These are phyloP conservation scores for Macrosteles quadrilineatus DNA, from an alignment of 1,140 invertebrate genomes.

Conservation along the genomic window DNA sequence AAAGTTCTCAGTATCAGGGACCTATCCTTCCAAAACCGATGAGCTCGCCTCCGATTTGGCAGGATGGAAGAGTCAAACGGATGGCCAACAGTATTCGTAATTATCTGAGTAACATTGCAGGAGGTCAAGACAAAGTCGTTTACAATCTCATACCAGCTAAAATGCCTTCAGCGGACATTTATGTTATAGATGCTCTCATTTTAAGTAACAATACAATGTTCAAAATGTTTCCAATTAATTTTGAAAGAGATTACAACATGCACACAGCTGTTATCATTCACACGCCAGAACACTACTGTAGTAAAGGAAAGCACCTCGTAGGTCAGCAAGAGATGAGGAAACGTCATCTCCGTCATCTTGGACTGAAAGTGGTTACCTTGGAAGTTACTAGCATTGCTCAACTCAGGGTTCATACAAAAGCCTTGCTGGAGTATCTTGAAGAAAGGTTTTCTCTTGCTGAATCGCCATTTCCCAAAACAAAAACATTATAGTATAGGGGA, in stretches of 20 bases:
- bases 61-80: slow-evolving; percentile 58
- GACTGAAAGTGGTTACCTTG: slow-evolving; percentile 62
- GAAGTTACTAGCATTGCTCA: slow-evolving; percentile 57
- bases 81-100: slow-evolving; percentile 55
- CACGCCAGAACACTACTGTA: slow-evolving; percentile 66
- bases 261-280: slow-evolving; percentile 62
- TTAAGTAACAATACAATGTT: slow-evolving; percentile 46
- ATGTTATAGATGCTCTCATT: slow-evolving; percentile 63
- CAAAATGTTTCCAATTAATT: slow-evolving; percentile 30
- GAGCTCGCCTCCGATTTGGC: slow-evolving; percentile 51
- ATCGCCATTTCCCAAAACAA: neutral
- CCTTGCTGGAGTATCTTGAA: slow-evolving; percentile 52
- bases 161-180: slow-evolving; percentile 59
- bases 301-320: slow-evolving; percentile 55
- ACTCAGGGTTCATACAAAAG: slow-evolving; percentile 49
- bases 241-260: slow-evolving; percentile 46
- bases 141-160: slow-evolving; percentile 55
- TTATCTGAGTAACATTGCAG: slow-evolving; percentile 49
- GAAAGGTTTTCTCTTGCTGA: slow-evolving; percentile 39
- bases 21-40: slow-evolving; percentile 60
- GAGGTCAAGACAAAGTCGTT: slow-evolving; percentile 52
- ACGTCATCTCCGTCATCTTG: slow-evolving; percentile 61
- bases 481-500: too few relatives aligned
- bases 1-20: slow-evolving; percentile 60
- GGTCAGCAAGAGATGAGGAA: slow-evolving; percentile 65